A percentile compares a stretch with the other conserved stretches of the same genome.
Conservation (phyloP, 2,888 invertebrate genomes). For the Acheta domesticus region DNA sequence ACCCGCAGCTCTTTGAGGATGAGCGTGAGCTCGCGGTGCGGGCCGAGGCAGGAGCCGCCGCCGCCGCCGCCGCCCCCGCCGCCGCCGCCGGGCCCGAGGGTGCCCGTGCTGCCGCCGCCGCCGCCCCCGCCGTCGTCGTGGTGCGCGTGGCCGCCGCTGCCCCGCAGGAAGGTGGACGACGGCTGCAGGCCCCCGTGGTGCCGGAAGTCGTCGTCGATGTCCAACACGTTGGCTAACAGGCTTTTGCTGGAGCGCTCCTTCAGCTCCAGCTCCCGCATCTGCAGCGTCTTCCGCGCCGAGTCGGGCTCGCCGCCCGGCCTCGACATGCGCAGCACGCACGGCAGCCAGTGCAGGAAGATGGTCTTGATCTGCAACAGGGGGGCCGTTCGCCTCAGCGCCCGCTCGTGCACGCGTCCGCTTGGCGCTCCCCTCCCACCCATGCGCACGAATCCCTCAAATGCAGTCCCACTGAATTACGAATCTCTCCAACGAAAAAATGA, state of each 20-base stretch:
- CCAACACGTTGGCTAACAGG: conserved; percentile 91
- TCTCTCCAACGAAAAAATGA: too few relatives aligned
- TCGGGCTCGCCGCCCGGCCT: conserved; percentile 58
- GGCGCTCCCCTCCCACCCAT: too few relatives aligned
- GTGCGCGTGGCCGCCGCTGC: conserved; percentile 45
- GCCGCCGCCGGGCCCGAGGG: conserved; percentile 40
- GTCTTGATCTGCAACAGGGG: conserved; percentile 67
- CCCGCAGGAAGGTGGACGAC: conserved; percentile 44
- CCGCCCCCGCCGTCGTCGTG: conserved; percentile 62
- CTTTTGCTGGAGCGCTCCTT: conserved; percentile 92
- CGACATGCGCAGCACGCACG: conserved; percentile 94
- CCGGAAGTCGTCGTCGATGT: conserved; percentile 94
- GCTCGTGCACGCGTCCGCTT: too few relatives aligned
- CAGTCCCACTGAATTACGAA: too few relatives aligned
- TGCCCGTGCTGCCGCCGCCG: conserved; percentile 42
- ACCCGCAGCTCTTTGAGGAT: conserved; percentile 88
- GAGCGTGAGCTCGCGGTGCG: conserved; percentile 89
- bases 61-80: conserved; percentile 65
- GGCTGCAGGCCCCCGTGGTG: conserved; percentile 63
- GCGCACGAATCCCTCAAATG: too few relatives aligned
- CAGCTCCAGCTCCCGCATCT: conserved; percentile 81
- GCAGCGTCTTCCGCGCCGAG: conserved; percentile 64
- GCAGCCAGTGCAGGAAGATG: conserved; percentile 95
- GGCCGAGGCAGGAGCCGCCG: conserved; percentile 80
- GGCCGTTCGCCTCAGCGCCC: conserved; percentile 4